Percentiles rank a stretch among this genome's conserved stretches.
Evolutionary conservation across 92 coral and sea anemone genomes (phyloP).

Genomic region (Virgularia gustaviana): DNA sequence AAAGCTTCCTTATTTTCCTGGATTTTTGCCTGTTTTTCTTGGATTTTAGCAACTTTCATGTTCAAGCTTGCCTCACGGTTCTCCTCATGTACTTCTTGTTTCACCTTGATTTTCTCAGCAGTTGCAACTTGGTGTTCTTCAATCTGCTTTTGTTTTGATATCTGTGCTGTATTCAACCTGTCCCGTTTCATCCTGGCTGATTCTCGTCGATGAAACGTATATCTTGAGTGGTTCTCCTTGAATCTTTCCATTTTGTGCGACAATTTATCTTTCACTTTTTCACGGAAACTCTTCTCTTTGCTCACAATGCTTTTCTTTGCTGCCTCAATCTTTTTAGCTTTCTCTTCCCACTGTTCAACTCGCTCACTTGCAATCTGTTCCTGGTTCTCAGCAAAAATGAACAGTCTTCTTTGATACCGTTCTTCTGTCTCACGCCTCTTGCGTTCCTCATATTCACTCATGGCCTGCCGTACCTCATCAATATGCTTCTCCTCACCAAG

Average conservation of each 20-base stretch:
- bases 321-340: background rate
- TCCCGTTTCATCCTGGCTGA: background rate
- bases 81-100: background rate
- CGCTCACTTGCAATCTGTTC: constrained; percentile 8
- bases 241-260: constrained; percentile 16
- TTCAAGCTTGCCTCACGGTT: constrained; percentile 21
- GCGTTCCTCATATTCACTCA: constrained; percentile 26
- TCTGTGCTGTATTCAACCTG: background rate
- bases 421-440: constrained; percentile 25
- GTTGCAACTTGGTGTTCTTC: constrained; percentile 10
- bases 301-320: background rate
- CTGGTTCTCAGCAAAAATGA: constrained; percentile 33
- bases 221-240: constrained; percentile 15
- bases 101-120: constrained; percentile 7
- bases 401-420: constrained; percentile 15
- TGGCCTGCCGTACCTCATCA: constrained; percentile 18
- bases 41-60: constrained; percentile 9
- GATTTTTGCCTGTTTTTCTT: constrained; percentile 15
- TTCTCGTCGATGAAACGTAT: background rate
- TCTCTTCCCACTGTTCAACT: constrained; percentile 16
- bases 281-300: constrained; percentile 12
- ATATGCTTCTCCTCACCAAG: constrained; percentile 11
- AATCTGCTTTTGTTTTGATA: constrained; percentile 3
- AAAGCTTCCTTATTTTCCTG: background rate
- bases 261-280: constrained; percentile 20